These are phyloP conservation scores for Diarsia mendica DNA, from an alignment of 2,888 invertebrate species.

Conservation along the genomic window DNA sequence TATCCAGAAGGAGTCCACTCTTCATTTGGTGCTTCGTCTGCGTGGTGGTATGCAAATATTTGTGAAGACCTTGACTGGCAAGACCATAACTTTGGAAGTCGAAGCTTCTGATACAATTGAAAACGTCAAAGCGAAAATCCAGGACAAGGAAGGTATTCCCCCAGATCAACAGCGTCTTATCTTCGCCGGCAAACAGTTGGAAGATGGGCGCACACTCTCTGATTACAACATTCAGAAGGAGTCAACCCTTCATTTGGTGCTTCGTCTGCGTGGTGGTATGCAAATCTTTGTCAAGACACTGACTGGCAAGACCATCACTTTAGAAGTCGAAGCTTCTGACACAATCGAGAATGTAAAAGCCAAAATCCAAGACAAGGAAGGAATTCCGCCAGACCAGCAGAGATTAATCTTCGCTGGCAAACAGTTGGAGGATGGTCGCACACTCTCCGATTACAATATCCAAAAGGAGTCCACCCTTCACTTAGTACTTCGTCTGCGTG, in stretches of 20 bases:
- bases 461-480: constrained; percentile 70
- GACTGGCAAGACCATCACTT: constrained; percentile 70
- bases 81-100: constrained; percentile 57
- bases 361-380: constrained; percentile 71
- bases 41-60: constrained; percentile 64
- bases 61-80: constrained; percentile 56
- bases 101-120: constrained; percentile 62
- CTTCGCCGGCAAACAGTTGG: constrained; percentile 59
- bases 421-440: constrained; percentile 71
- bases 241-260: constrained; percentile 65
- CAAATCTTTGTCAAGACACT: constrained; percentile 71
- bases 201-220: constrained; percentile 52
- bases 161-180: constrained; percentile 61
- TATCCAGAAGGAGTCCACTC: constrained; percentile 59
- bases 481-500: constrained; percentile 66
- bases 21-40: constrained; percentile 53
- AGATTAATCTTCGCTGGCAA: constrained; percentile 70
- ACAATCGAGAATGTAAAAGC: constrained; percentile 72
- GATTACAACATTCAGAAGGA: constrained; percentile 67
- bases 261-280: constrained; percentile 71
- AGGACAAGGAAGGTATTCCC: constrained; percentile 60
- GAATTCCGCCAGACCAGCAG: constrained; percentile 72
- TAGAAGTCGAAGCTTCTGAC: constrained; percentile 68
- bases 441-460: constrained; percentile 69
- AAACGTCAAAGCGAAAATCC: constrained; percentile 60